Base-by-base conservation (phyloP, 2,113 vertebrate genomes). In the Notarius quadriscutis region DNA sequence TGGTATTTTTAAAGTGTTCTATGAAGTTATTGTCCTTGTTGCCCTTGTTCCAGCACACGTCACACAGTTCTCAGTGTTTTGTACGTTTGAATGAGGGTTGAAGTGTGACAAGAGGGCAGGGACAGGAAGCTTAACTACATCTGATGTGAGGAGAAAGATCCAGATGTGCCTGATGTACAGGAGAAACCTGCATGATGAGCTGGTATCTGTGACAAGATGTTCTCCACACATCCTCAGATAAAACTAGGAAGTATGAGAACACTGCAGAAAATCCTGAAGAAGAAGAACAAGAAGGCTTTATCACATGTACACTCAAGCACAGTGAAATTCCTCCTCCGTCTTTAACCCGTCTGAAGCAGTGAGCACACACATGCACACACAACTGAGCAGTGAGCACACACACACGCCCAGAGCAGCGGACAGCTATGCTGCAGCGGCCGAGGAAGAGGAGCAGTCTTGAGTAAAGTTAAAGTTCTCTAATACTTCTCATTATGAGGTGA, bases 81-180 rank as follows among this genome's bases (percentile, higher is more conserved):
- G 27, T 22, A 48, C 17, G 12, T 53, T 7, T 4, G 41, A 41
- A 41, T 41, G 41, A 41, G 41, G 41, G 41, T 41, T 41, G 41
- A 5, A 8, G 71, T 71, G 12, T 72, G 69, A 72, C 0, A 7
- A 55, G 10, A 27, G 50, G 50, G 25, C 53, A 50, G 12, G 41
- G 20, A 20, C 74, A 51, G 74, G 20, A 25, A 78, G 25, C 22
- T 27, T 5, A 53, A 17, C 12, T 5, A 12, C 4, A 10, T 25
- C 50, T 78, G 25, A 27, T 2, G 0, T 30, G 1, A 17, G 77
- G 10, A 57, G 14, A 30, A 20, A 30, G 6, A 27, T 78, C 51
- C 75, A 78, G 75, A 78, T 78, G 51, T 78, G 55, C 25, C 25
- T 78, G 75, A 55, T 27, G 12, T 78, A 55, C 17, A 78, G n/a